phyloP scores from a whole-genome alignment of 2,113 vertebrate species.

The Gobius niger region DNA sequence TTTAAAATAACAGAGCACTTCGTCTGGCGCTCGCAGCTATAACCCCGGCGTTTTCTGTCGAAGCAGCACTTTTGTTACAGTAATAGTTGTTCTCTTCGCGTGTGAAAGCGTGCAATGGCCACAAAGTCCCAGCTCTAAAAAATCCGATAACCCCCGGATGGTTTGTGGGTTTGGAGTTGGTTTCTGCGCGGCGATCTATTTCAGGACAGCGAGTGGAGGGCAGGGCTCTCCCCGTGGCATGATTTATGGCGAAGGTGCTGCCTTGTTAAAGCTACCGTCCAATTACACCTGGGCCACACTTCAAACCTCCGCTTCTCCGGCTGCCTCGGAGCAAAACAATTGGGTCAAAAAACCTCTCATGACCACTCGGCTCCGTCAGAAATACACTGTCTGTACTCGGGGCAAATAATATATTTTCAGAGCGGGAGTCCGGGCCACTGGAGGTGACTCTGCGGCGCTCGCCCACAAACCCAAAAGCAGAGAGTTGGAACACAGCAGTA shows the following conservation, averaged over 20 bases:
- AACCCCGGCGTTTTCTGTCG: not conserved
- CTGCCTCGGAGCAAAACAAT: conserved; percentile 48
- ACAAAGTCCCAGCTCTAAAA: conserved; percentile 29
- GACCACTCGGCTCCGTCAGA: conserved; percentile 52
- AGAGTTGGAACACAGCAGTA: too few relatives aligned
- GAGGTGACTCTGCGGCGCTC: too few relatives aligned
- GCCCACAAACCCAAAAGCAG: too few relatives aligned
- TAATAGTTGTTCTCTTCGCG: conserved; percentile 1
- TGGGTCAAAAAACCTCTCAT: conserved; percentile 56
- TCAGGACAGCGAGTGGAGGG: conserved; percentile 63
- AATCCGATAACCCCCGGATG: conserved; percentile 55
- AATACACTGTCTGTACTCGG: not conserved
- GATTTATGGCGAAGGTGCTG: conserved; percentile 68
- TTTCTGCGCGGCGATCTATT: conserved; percentile 57
- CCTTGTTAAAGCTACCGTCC: conserved; percentile 60
- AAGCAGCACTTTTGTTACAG: conserved; percentile 16
- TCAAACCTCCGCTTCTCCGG: not conserved
- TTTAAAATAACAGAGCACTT: not conserved
- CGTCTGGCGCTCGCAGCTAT: not conserved
- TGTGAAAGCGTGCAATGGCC: conserved; percentile 3
- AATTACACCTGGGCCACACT: conserved; percentile 51
- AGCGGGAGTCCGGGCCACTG: too few relatives aligned
- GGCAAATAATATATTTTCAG: too few relatives aligned
- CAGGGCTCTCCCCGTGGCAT: conserved; percentile 50
- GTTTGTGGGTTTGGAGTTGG: conserved; percentile 41